These are phyloP conservation scores for Pteropus alecto DNA, from an alignment of 2,113 vertebrate species.

Conservation along the genomic window DNA sequence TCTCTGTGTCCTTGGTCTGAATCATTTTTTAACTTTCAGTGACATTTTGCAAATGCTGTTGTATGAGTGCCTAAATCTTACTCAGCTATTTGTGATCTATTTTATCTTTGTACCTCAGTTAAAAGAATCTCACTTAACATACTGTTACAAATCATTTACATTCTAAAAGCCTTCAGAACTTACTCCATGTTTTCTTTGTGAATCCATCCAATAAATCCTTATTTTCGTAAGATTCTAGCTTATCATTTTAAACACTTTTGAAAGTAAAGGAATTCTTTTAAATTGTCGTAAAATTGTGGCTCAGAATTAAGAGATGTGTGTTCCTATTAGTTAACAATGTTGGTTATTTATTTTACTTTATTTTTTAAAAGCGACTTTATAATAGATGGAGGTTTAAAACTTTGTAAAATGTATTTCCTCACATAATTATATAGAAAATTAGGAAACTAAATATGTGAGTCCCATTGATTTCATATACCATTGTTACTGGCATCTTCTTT, in stretches of 20 bases:
- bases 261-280: neutral
- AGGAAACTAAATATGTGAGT: neutral
- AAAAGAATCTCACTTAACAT: neutral
- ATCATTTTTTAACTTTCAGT: neutral
- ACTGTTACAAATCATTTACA: neutral
- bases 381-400: neutral
- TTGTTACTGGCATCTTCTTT: neutral
- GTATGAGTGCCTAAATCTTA: neutral
- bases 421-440: neutral
- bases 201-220: neutral
- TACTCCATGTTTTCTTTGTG: neutral
- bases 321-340: neutral
- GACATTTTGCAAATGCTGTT: neutral
- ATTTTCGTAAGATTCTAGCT: neutral
- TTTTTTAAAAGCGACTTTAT: neutral
- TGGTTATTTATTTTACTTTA: neutral
- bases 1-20: neutral
- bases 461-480: neutral
- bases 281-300: neutral
- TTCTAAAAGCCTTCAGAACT: neutral
- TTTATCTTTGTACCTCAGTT: neutral
- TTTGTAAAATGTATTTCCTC: neutral
- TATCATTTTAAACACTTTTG: neutral
- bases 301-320: neutral
- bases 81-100: neutral